A percentile compares a stretch with the other conserved stretches of the same genome.
Conservation (phyloP, 2,113 vertebrate species). For the Phaethon lepturus region DNA sequence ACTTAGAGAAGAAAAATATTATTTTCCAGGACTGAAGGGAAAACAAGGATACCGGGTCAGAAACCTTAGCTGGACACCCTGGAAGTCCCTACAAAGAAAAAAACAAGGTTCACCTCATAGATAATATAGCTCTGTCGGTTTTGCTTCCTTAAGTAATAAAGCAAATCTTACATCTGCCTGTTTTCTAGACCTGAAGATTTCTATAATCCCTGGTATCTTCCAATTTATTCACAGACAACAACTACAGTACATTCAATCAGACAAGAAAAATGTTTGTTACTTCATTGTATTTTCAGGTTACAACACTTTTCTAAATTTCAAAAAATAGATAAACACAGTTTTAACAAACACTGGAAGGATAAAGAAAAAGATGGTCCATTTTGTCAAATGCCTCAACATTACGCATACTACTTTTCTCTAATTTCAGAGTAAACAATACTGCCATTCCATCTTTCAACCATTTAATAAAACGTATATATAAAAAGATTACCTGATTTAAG, state of each 20-base stretch:
- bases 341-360: not conserved
- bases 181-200: not conserved
- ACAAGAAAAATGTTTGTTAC: not conserved
- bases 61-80: not conserved
- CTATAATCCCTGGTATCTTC: not conserved
- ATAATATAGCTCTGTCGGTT: not conserved
- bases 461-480: not conserved
- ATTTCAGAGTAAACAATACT: constrained; percentile 1
- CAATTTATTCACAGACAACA: not conserved
- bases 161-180: not conserved
- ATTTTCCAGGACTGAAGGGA: not conserved
- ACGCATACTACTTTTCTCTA: not conserved
- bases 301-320: not conserved
- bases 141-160: not conserved
- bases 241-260: not conserved
- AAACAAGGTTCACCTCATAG: not conserved
- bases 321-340: not conserved
- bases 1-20: not conserved
- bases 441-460: not conserved
- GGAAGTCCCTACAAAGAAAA: not conserved
- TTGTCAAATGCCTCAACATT: not conserved
- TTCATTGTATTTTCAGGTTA: not conserved
- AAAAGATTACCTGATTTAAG: not conserved
- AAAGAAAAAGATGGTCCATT: not conserved
- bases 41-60: not conserved